Base-by-base conservation (phyloP, 2,797 vertebrate species). In the Gephyroberyx darwinii region DNA sequence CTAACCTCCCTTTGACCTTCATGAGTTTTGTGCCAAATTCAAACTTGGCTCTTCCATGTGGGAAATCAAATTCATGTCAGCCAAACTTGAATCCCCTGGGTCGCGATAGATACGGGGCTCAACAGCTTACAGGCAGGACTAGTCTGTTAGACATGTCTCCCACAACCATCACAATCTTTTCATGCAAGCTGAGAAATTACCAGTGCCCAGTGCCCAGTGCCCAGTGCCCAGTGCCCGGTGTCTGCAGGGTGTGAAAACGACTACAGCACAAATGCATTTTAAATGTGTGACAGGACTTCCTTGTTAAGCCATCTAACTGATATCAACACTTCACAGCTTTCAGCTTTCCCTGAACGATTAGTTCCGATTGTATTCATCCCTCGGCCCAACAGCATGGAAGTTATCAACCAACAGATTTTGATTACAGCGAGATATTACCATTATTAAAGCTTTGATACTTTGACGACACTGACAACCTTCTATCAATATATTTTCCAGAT, bases 21-120 rank as follows among this genome's bases (percentile, higher is more conserved):
- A 74, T 41, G 26, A 26, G 26, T 26, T 26, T 59, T 57, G 4
- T 2, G 4, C 35, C 53, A 26, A 45, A 12, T 50, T 20, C 47
- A 50, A n/a, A n/a, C 54, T 6, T 5, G 22, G 10, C 14, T 54
- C 22, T 5, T 31, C 22, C n/a, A 63, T 7, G 19, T 52, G 65
- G 63, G 63, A 71, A 59, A 66, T 62, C 22, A 39, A 64, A 75
- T 64, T n/a, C n/a, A 4, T 39, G 71, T 74, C 61, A 82, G 47
- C 45, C 43, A n/a, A 0, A 59, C 69, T 47, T 75, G 30, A 72
- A 69, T 69, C 57, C 67, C 59, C n/a, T 5, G 20, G 16, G 43
- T 37, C 1, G 26, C 71, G 26, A 50, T 8, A 60, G 14, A 75
- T 51, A 54, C 41, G 53, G 67, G 68, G 17, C 47, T 63, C 65